A percentile compares a stretch with the other conserved stretches of the same genome.
phyloP scores from a whole-genome alignment of 2,888 invertebrate genomes.

The Argyresthia goedartella region DNA sequence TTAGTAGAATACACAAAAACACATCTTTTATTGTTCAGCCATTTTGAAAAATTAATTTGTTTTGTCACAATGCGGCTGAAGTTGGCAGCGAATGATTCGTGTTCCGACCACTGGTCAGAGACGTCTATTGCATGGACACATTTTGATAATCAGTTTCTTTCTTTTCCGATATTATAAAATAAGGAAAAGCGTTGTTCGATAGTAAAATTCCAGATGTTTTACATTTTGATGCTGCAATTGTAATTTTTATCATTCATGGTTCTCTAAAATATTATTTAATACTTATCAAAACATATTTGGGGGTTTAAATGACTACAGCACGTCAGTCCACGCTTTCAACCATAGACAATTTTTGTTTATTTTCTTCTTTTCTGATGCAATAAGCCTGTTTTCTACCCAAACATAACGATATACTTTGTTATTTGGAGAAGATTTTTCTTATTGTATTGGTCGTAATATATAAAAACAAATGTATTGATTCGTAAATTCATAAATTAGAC shows the following conservation, averaged over 20 bases:
- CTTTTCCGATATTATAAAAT: not conserved
- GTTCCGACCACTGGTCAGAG: not conserved
- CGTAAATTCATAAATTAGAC: not conserved
- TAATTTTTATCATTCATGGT: no score
- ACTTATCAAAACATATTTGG: no score
- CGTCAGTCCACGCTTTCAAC: not conserved
- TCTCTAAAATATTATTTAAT: no score
- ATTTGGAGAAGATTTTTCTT: not conserved
- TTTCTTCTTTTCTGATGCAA: conserved; percentile 34
- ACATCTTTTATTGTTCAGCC: conserved; percentile 65
- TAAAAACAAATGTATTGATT: conserved; percentile 1
- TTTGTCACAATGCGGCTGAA: conserved; percentile 1
- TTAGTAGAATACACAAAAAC: conserved; percentile 29
- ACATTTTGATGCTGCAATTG: no score
- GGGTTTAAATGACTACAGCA: no score
- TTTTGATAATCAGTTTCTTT: not conserved
- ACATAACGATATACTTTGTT: not conserved
- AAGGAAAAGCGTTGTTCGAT: no score
- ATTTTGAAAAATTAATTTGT: conserved; percentile 45
- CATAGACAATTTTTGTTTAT: not conserved
- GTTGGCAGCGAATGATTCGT: not conserved
- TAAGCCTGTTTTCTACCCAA: conserved; percentile 7
- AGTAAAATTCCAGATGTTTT: no score
- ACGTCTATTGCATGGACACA: not conserved
- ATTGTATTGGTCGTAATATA: not conserved